Base-by-base conservation (phyloP, 2,113 vertebrate genomes). In the Thalassoma bifasciatum region DNA sequence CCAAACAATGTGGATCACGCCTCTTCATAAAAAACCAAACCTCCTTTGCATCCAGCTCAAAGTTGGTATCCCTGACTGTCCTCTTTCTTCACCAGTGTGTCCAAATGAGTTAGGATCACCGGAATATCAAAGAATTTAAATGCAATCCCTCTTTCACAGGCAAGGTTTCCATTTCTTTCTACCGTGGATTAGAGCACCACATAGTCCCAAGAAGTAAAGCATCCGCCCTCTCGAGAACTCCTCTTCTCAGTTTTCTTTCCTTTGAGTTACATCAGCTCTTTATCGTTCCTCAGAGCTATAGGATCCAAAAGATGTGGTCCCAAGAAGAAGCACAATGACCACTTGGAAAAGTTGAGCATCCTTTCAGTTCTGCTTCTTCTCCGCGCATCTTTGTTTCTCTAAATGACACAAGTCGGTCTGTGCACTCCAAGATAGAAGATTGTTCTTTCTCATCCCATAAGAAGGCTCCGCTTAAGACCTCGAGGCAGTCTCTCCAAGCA, bases 1-100 rank as follows among this genome's bases (percentile, higher is more conserved):
- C 79, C 6, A n/a, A 46, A 75, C 59, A 78, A 88, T 89, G 70
- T 90, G 82, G 88, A 78, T 85, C 84, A 91, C 68, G 56, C 72
- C 63, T 83, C 38, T 76, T 54, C 70, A 60, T 69, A 76, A n/a
- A 54, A 42, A 46, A 67, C 49, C 53, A 30, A 67, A 56, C 59
- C 46, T 51, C 44, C 17, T 61, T 42, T 30, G 5, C 57, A 21
- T 75, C 68, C 66, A 47, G 44, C n/a, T 1, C 26, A 80, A 54
- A 66, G 50, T 56, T 65, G 44, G 16, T 61, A 53, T 58, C 70
- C 61, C 56, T 53, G 42, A 37, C 19, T 6, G 38, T 66, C 47
- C 22, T 24, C 19, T 56, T 56, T 74, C n/a, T 50, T 34, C 57
- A 52, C 58, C 49, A 37, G 2, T 1, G 36, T 47, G 19, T 54